Conservation (phyloP, 2,797 vertebrate species). For the Discoglossus pictus region DNA sequence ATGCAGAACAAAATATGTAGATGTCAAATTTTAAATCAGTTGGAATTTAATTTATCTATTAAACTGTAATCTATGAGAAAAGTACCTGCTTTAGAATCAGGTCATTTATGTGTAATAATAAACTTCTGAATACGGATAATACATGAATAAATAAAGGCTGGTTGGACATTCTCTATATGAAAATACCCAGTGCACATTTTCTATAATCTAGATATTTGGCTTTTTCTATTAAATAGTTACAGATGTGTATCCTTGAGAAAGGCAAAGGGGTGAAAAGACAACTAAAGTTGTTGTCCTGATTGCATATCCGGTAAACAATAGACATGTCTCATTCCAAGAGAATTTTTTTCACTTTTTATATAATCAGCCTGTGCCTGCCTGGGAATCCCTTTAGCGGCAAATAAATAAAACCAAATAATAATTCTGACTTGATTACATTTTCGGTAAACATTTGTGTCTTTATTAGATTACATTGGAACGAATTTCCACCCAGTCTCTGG, state of each 20-base stretch:
- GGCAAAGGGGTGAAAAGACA: slow-evolving; percentile 14
- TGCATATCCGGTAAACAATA: slow-evolving; percentile 45
- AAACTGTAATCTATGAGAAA: too few relatives aligned
- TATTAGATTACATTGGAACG: slow-evolving; percentile 50
- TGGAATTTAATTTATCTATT: too few relatives aligned
- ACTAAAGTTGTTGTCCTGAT: slow-evolving; percentile 39
- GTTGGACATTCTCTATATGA: too few relatives aligned
- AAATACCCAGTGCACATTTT: too few relatives aligned
- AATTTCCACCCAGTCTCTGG: slow-evolving; percentile 47
- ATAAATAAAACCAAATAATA: slow-evolving; percentile 47
- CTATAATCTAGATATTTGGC: too few relatives aligned
- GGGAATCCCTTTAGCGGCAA: slow-evolving; percentile 51
- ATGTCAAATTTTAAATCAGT: too few relatives aligned
- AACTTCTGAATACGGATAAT: too few relatives aligned
- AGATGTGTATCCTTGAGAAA: slow-evolving; percentile 29
- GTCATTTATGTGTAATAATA: too few relatives aligned
- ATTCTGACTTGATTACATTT: slow-evolving; percentile 41
- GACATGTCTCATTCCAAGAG: slow-evolving; percentile 37
- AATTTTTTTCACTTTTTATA: slow-evolving; percentile 28
- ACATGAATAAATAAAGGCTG: too few relatives aligned
- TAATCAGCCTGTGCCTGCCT: slow-evolving; percentile 45
- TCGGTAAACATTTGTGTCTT: slow-evolving; percentile 50
- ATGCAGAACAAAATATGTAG: too few relatives aligned
- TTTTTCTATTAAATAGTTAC: slow-evolving; percentile 26
- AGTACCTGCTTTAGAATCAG: too few relatives aligned